Evolutionary conservation across 1,140 invertebrate genomes (phyloP).

Genomic region (Drosophila repletoides): DNA sequence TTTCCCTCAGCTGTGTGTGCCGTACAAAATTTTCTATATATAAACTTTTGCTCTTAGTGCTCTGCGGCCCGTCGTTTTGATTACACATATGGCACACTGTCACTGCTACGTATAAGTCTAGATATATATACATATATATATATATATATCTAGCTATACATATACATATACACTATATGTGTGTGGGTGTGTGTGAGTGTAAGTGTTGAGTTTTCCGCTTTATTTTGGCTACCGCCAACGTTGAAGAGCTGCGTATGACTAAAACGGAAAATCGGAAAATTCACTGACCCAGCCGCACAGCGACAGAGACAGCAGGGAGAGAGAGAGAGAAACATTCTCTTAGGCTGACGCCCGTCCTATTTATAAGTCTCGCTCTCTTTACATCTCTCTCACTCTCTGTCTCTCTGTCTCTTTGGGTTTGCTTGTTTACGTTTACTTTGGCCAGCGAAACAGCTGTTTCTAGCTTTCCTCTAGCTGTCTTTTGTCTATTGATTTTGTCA

Average conservation of each 20-base stretch:
- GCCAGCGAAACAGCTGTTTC: constrained; percentile 56
- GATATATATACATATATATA: constrained; percentile 10
- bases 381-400: not conserved
- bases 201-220: constrained; percentile 33
- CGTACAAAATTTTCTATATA: constrained; percentile 82
- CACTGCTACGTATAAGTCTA: constrained; percentile 32
- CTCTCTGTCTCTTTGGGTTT: constrained; percentile 10
- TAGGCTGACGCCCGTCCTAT: constrained; percentile 23
- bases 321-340: not conserved
- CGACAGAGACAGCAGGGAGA: not conserved
- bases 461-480: constrained; percentile 11
- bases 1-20: constrained; percentile 73
- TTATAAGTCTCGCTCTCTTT: constrained; percentile 20
- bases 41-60: constrained; percentile 69
- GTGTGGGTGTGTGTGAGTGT: constrained; percentile 6
- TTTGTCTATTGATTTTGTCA: constrained; percentile 72
- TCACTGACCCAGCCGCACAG: not conserved
- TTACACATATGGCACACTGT: constrained; percentile 77
- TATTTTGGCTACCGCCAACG: constrained; percentile 53
- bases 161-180: constrained; percentile 9
- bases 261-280: constrained; percentile 48
- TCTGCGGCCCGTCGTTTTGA: constrained; percentile 62
- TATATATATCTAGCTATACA: constrained; percentile 17
- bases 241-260: constrained; percentile 78
- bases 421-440: constrained; percentile 53